Conservation (phyloP, 92 coral and sea anemone species). For the Montipora capitata region DNA sequence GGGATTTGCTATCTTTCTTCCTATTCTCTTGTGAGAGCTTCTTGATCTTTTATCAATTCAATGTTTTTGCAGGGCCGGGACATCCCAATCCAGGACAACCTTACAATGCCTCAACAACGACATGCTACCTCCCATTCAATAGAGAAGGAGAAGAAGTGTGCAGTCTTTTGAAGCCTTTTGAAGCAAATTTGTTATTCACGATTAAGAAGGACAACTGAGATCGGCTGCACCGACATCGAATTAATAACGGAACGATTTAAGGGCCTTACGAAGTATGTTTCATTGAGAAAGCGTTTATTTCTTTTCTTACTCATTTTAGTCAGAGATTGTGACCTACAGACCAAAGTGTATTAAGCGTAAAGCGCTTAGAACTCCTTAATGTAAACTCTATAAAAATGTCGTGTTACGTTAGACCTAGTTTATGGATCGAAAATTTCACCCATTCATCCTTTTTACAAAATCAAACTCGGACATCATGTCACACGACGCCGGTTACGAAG, state of each 20-base stretch:
- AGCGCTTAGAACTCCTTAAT: too few species aligned
- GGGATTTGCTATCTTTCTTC: too few species aligned
- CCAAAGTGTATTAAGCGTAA: too few species aligned
- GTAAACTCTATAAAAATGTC: too few species aligned
- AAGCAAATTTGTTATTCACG: constrained; percentile 42
- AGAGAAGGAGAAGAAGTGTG: constrained; percentile 35
- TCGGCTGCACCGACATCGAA: constrained; percentile 21
- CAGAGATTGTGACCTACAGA: too few species aligned
- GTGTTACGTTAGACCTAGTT: too few species aligned
- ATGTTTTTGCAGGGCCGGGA: background rate
- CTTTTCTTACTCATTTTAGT: too few species aligned
- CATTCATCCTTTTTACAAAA: too few species aligned
- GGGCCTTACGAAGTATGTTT: constrained; percentile 18
- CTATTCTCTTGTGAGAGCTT: background rate
- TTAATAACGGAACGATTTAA: constrained; percentile 2
- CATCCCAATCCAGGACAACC: constrained; percentile 67
- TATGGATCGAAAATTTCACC: too few species aligned
- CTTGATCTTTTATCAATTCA: background rate
- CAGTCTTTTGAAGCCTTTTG: constrained; percentile 32
- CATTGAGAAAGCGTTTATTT: background rate
- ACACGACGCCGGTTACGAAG: too few species aligned
- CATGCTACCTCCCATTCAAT: constrained; percentile 49
- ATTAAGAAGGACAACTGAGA: background rate
- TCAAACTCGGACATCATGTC: too few species aligned
- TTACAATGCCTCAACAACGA: constrained; percentile 2